Evolutionary conservation across 2,113 vertebrate species (phyloP), one percentile per base, ranked within the genome.

Genomic region (Solea solea): DNA sequence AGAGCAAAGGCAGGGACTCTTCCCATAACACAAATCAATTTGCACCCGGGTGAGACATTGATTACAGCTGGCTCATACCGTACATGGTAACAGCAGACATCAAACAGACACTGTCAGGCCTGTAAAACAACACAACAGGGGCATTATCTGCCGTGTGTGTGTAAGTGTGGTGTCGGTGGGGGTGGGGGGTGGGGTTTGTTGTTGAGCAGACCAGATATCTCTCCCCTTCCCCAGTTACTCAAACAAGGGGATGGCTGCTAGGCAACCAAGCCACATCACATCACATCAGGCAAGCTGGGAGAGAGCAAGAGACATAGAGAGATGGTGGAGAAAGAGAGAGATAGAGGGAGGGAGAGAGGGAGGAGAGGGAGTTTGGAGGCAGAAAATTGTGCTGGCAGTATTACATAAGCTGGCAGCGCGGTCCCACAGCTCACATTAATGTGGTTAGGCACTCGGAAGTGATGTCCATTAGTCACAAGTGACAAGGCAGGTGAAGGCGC

Each of bases 191-290:
- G 78, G 34, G 34, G 34, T 2, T 2, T 85, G 80, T 74, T 85
- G 72, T 68, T 85, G 62, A 58, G 78, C 65, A 83, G 77, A 88
- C 72, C 80, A 84, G 80, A 90, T 86, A 85, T 80, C 83, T 80
- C 85, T 84, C 61, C 2, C 65, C 83, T 89, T 86, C 78, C 89
- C 81, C 86, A 72, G 84, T 89, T 87, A 85, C 81, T 91, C 88
- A 88, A 91, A 90, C 89, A 82, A 86, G 86, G 80, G 78, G 78
- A 83, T 82, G 89, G 90, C 82, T 92, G 91, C 91, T 90, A 89
- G 86, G 90, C 89, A 91, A 92, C 88, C 76, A 74, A 88, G 88
- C 87, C 84, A 88, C 84, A 91, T 90, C 88, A 90, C 86, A 88
- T 90, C 84, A 85, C 82, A 88, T 91, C 90, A 91, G 82, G 81